These are phyloP conservation scores for Drosophila nikananu DNA, from an alignment of 1,140 invertebrate species.

Conservation along the genomic window DNA sequence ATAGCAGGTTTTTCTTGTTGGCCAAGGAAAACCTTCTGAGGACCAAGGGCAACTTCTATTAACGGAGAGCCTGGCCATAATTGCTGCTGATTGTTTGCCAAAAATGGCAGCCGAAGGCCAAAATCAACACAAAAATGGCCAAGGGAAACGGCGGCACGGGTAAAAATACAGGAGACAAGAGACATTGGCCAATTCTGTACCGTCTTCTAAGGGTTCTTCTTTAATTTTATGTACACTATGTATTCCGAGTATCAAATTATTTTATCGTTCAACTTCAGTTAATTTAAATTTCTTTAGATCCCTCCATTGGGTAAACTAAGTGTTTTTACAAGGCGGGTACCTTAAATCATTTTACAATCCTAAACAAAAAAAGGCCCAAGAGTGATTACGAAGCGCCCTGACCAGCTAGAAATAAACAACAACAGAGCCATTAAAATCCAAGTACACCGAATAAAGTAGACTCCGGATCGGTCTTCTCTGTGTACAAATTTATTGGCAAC, in stretches of 20 bases:
- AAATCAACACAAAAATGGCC: slow-evolving; percentile 30
- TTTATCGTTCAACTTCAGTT: background rate
- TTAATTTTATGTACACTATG: background rate
- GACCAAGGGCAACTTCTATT: slow-evolving; percentile 25
- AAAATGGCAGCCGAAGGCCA: slow-evolving; percentile 42
- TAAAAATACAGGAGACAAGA: slow-evolving; percentile 8
- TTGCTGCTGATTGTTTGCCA: slow-evolving; percentile 78
- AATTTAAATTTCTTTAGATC: background rate
- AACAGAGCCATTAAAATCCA: slow-evolving; percentile 72
- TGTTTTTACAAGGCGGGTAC: slow-evolving; percentile 14
- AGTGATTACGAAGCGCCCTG: slow-evolving; percentile 24
- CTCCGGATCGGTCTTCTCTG: slow-evolving; percentile 23
- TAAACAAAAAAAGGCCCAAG: slow-evolving; percentile 11
- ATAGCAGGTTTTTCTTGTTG: slow-evolving; percentile 11
- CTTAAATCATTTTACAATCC: slow-evolving; percentile 24
- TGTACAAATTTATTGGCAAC: slow-evolving; percentile 73
- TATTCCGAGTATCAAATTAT: slow-evolving; percentile 1
- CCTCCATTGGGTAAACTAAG: slow-evolving; percentile 9
- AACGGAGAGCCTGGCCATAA: slow-evolving; percentile 54
- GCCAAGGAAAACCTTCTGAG: slow-evolving; percentile 6
- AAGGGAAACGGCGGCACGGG: background rate
- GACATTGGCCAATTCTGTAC: slow-evolving; percentile 3
- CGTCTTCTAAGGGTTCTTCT: background rate
- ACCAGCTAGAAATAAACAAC: slow-evolving; percentile 23
- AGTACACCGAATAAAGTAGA: slow-evolving; percentile 70